Evolutionary conservation across 2,797 vertebrate species (phyloP).

Genomic region (Premnoplex brunnescens): DNA sequence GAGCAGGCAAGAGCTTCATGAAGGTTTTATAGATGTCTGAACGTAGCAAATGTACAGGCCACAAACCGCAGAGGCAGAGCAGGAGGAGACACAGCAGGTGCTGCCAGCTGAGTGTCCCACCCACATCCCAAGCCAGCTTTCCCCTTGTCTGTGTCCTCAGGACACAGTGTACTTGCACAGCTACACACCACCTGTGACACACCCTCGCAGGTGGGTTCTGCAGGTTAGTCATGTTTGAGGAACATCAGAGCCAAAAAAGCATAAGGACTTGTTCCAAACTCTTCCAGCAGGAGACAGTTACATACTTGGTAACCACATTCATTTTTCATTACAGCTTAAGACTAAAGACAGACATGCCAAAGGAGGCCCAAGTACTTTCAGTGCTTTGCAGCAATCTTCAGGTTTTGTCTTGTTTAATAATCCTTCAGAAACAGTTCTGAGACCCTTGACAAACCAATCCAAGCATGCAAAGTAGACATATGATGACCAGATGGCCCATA

Average conservation of each 20-base stretch:
- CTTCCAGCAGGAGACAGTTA: not conserved
- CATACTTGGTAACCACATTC: rapidly evolving
- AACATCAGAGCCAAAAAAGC: not conserved
- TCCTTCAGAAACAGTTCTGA: not conserved
- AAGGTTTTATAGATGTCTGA: rapidly evolving
- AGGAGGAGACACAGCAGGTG: not conserved
- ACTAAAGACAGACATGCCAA: not conserved
- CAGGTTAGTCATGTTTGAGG: rapidly evolving
- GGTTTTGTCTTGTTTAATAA: not conserved
- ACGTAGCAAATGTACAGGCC: rapidly evolving
- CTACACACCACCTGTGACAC: rapidly evolving
- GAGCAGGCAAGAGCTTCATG: not conserved
- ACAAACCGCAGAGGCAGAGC: rapidly evolving
- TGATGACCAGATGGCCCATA: conserved; percentile 51
- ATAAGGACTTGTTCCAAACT: rapidly evolving
- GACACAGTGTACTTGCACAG: rapidly evolving
- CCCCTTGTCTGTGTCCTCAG: rapidly evolving
- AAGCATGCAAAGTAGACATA: not conserved
- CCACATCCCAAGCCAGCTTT: not conserved
- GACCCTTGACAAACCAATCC: conserved; percentile 10
- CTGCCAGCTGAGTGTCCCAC: rapidly evolving
- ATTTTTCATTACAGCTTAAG: not conserved
- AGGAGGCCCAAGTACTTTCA: not conserved
- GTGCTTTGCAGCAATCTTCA: not conserved
- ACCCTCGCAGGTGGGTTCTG: rapidly evolving